Conservation (phyloP, 2,888 invertebrate species). For the Gasteruption jaculator region DNA sequence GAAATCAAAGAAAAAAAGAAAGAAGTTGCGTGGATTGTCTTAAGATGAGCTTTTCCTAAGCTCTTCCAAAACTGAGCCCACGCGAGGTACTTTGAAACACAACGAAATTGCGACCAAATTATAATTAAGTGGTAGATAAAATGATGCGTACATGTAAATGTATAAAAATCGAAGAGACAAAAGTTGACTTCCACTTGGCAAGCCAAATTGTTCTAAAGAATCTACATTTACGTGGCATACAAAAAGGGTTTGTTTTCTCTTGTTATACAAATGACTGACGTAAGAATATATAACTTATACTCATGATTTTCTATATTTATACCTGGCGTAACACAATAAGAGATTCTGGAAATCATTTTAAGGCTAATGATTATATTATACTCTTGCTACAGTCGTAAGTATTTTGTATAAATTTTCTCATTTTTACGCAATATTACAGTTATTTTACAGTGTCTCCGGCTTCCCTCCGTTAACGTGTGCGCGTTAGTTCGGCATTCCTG, state of each 20-base stretch:
- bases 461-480: slow-evolving; percentile 25
- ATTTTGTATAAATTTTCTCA: slow-evolving; percentile 43
- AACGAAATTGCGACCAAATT: slow-evolving; percentile 15
- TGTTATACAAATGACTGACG: slow-evolving; percentile 48
- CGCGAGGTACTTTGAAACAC: slow-evolving; percentile 19
- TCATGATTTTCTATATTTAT: slow-evolving; percentile 6
- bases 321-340: slow-evolving; percentile 21
- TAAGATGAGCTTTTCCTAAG: slow-evolving; percentile 42
- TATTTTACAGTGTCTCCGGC: background rate
- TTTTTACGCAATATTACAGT: slow-evolving; percentile 50
- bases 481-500: slow-evolving; percentile 35
- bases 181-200: slow-evolving; percentile 39
- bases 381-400: too few species aligned
- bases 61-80: slow-evolving; percentile 32
- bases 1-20: slow-evolving; percentile 14
- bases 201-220: slow-evolving; percentile 36
- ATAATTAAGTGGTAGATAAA: slow-evolving; percentile 11
- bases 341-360: slow-evolving; percentile 37
- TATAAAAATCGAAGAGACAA: too few species aligned
- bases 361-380: slow-evolving; percentile 36
- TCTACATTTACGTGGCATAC: slow-evolving; percentile 33
- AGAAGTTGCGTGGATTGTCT: slow-evolving; percentile 35
- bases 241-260: too few species aligned
- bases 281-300: too few species aligned
- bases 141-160: too few species aligned